phyloP scores from a whole-genome alignment of 2,113 vertebrate genomes.

The Coturnix japonica region DNA sequence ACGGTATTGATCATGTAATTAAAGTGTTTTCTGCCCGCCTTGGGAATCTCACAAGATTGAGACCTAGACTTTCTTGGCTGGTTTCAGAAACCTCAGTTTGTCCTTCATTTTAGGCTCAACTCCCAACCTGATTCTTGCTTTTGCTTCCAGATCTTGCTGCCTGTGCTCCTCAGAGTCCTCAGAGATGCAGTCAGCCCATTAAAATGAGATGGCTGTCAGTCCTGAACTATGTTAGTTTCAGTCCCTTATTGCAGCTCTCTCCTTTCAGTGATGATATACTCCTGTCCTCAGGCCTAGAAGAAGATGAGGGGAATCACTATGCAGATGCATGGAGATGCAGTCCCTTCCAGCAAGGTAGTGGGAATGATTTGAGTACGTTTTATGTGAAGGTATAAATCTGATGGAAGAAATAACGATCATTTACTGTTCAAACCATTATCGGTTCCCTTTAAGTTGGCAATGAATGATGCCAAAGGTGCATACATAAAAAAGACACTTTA shows the following conservation, averaged over 20 bases:
- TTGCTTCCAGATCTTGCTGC: neutral
- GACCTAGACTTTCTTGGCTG: slow-evolving; percentile 11
- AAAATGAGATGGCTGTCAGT: neutral
- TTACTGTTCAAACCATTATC: neutral
- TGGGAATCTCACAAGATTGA: slow-evolving; percentile 26
- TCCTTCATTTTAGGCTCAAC: neutral
- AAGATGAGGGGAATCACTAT: neutral
- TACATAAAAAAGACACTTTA: neutral
- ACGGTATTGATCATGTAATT: slow-evolving; percentile 65
- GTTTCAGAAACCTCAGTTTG: slow-evolving; percentile 32
- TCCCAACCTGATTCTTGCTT: neutral
- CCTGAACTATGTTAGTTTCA: neutral
- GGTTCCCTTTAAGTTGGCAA: neutral
- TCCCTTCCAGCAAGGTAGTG: slow-evolving; percentile 24
- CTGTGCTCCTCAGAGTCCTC: neutral
- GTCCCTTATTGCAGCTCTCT: neutral
- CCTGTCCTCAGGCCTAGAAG: neutral
- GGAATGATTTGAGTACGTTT: slow-evolving; percentile 29
- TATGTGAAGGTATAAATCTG: slow-evolving; percentile 23
- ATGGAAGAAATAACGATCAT: slow-evolving; percentile 8
- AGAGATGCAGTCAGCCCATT: neutral
- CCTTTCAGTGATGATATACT: neutral
- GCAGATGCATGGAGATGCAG: neutral
- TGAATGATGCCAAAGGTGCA: neutral
- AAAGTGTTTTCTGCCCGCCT: slow-evolving; percentile 25